phyloP scores from a whole-genome alignment of 2,797 vertebrate species.

The Oreochromis mossambicus region DNA sequence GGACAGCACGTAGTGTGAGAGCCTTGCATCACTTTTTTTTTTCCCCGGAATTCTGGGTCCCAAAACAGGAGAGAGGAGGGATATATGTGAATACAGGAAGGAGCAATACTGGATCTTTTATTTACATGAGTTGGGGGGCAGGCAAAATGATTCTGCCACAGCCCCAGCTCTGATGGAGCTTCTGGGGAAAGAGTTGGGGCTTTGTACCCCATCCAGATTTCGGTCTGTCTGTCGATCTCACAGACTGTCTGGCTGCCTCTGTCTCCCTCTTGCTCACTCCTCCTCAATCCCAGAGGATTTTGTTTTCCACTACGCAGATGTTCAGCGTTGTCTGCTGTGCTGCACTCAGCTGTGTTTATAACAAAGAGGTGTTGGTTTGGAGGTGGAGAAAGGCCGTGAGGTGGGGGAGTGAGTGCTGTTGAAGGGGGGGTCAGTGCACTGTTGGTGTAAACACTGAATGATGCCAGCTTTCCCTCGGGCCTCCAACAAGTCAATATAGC shows the following conservation, averaged over 20 bases:
- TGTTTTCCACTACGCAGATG: conserved; percentile 66
- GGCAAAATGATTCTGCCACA: conserved; percentile 18
- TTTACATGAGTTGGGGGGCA: conserved; percentile 10
- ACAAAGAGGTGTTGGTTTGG: conserved; percentile 68
- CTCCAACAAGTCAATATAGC: conserved; percentile 36
- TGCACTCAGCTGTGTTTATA: conserved; percentile 73
- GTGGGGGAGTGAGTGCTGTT: conserved; percentile 37
- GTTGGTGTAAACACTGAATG: conserved; percentile 66
- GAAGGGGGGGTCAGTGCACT: background rate
- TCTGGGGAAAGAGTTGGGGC: conserved; percentile 38
- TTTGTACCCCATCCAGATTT: conserved; percentile 56
- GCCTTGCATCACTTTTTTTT: conserved; percentile 3
- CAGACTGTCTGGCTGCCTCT: conserved; percentile 46
- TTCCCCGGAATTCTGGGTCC: background rate
- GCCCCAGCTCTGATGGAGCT: conserved; percentile 45
- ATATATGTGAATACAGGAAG: conserved; percentile 19
- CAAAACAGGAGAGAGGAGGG: background rate
- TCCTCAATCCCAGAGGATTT: conserved; percentile 58
- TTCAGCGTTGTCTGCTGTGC: conserved; percentile 55
- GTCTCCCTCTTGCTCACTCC: conserved; percentile 17
- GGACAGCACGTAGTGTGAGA: conserved; percentile 31
- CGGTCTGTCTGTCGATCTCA: conserved; percentile 26
- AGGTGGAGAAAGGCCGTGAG: conserved; percentile 46
- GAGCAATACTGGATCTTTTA: conserved; percentile 18
- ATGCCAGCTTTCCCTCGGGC: conserved; percentile 59